Base-by-base conservation (phyloP, 2,797 vertebrate species). In the Hozukius guyotensis region DNA sequence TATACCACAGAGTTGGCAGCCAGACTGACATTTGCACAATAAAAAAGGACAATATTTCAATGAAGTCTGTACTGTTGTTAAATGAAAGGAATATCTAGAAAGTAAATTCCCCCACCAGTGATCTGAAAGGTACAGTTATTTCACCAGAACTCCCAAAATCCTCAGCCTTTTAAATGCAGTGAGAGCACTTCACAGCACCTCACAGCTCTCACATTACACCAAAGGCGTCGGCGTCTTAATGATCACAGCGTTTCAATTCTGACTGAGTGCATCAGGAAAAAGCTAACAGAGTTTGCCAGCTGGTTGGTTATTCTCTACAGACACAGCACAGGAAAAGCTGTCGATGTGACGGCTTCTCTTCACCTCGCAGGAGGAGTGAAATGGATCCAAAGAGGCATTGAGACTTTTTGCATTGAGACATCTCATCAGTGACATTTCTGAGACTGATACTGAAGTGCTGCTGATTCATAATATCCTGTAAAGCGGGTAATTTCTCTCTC, bases 231-330 rank as follows among this genome's bases (percentile, higher is more conserved):
- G 72, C 70, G 55, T 72, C 70, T 90, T 52, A 80, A 87, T 87
- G 83, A 87, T 87, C 77, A 73, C 86, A 86, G 84, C 68, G 20
- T 87, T 85, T 89, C 63, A 76, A 69, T 72, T 82, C 76, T 80
- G 77, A 76, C 71, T 77, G 84, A 72, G 77, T 49, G 77, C 73
- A 67, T 77, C 64, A 81, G 84, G 72, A 87, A 81, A 82, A 75
- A 52, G 65, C 68, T 75, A 69, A 75, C 72, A 52, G 84, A 67
- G 62, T 75, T 75, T 79, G 82, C 79, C 91, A 90, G 83, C 89
- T 90, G 89, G 69, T 60, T 55, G 63, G 20, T 77, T 78, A 49
- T 86, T 91, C 83, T 88, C 81, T 31, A 16, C 81, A 80, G 73
- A 60, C 70, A 20, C 52, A 7, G 78, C 36, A 38, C 59, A 83